Conservation (phyloP, 1,140 invertebrate genomes). For the Spodoptera litura region DNA sequence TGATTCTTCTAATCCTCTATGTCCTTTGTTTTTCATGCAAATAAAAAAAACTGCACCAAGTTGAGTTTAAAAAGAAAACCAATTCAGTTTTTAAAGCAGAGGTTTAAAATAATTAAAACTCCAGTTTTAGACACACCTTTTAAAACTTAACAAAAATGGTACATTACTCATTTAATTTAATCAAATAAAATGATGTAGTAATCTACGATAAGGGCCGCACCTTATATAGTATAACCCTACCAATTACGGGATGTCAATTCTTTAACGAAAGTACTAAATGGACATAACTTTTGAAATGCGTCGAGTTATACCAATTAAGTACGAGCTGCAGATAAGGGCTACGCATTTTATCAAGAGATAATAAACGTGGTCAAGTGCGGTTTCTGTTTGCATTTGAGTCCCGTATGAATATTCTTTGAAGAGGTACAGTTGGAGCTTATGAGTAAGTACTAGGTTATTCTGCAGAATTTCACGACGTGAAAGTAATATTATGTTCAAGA, state of each 20-base stretch:
- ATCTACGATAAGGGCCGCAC: constrained; percentile 63
- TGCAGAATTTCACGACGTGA: background rate
- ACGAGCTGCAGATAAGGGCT: constrained; percentile 58
- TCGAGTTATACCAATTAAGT: constrained; percentile 62
- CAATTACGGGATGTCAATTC: background rate
- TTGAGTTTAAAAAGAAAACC: too few species aligned
- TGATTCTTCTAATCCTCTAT: too few species aligned
- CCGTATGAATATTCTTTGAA: constrained; percentile 4
- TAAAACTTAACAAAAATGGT: background rate
- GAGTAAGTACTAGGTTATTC: constrained; percentile 2
- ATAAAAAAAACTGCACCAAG: too few species aligned
- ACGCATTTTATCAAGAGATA: constrained; percentile 58
- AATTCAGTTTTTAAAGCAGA: too few species aligned
- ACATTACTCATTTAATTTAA: constrained; percentile 35
- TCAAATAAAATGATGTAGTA: constrained; percentile 50
- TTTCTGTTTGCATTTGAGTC: constrained; percentile 30
- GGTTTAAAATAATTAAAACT: too few species aligned
- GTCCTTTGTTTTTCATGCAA: too few species aligned
- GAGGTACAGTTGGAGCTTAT: background rate
- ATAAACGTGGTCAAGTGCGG: constrained; percentile 51
- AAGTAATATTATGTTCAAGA: background rate
- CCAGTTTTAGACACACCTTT: background rate
- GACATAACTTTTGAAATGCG: constrained; percentile 37
- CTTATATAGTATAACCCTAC: background rate
- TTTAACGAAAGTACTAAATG: background rate